Evolutionary conservation across 2,888 invertebrate species (phyloP).

Genomic region (Neocrepidodera transversa): DNA sequence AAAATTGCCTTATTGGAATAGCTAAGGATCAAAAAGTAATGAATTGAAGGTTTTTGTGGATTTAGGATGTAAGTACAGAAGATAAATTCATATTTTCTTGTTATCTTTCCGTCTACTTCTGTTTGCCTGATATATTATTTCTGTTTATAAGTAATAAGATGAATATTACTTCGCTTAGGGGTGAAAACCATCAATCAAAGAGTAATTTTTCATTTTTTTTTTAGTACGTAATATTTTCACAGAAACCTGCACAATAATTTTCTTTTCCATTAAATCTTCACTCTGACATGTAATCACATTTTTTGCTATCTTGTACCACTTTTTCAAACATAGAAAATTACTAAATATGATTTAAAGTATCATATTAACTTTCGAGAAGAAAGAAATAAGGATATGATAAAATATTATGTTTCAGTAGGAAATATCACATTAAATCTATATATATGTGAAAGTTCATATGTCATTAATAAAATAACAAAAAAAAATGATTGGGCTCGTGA

Average conservation of each 20-base stretch:
- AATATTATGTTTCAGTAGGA: no score
- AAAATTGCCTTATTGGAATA: slow-evolving; percentile 2
- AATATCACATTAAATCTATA: no score
- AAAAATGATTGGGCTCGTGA: no score
- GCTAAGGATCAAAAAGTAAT: slow-evolving; percentile 1
- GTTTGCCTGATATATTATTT: slow-evolving; percentile 23
- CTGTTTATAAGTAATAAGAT: slow-evolving; percentile 31
- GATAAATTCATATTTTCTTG: slow-evolving; percentile 24
- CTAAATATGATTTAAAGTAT: neutral
- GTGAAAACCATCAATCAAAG: slow-evolving; percentile 33
- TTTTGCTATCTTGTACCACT: slow-evolving; percentile 1
- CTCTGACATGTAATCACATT: slow-evolving; percentile 17
- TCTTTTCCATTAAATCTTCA: slow-evolving; percentile 29
- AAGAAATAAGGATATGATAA: no score
- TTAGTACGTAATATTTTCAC: slow-evolving; percentile 20
- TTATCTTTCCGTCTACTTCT: slow-evolving; percentile 26
- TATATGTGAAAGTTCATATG: no score
- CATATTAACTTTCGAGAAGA: no score
- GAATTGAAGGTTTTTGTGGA: slow-evolving; percentile 12
- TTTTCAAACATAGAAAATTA: neutral
- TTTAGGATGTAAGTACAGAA: slow-evolving; percentile 5
- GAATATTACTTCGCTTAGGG: slow-evolving; percentile 23
- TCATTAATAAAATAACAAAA: no score
- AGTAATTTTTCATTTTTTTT: slow-evolving; percentile 31
- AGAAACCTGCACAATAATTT: slow-evolving; percentile 26